Conservation (phyloP, 2,113 vertebrate genomes). For the Spea multiplicata region DNA sequence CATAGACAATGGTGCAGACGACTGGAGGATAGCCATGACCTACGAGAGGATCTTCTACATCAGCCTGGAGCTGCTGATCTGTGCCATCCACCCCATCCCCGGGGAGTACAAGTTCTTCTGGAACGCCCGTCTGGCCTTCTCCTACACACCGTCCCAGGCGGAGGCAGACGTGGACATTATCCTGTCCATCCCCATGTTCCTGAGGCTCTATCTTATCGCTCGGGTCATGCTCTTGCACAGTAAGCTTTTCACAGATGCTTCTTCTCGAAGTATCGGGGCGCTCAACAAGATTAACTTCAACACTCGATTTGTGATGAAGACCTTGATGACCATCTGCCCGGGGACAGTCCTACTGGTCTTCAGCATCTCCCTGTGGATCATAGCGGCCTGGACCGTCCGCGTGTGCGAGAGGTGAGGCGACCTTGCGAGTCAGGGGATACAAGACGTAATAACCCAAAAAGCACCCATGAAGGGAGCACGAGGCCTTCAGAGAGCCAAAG, state of each 20-base stretch:
- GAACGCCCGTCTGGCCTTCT: slow-evolving; percentile 93
- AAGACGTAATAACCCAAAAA: no score
- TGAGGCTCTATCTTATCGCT: slow-evolving; percentile 95
- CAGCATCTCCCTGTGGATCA: slow-evolving; percentile 99
- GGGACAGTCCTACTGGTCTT: slow-evolving; percentile 97
- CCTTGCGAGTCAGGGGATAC: neutral
- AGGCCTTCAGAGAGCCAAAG: no score
- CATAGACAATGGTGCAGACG: slow-evolving; percentile 95
- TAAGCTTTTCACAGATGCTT: slow-evolving; percentile 90
- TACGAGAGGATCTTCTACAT: slow-evolving; percentile 93
- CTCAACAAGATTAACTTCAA: slow-evolving; percentile 96
- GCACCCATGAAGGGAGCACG: no score
- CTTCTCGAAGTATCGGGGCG: slow-evolving; percentile 68
- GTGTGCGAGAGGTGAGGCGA: slow-evolving; percentile 91
- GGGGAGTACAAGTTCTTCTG: slow-evolving; percentile 97
- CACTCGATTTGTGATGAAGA: slow-evolving; percentile 99
- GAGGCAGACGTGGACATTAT: slow-evolving; percentile 98
- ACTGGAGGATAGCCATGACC: slow-evolving; percentile 98
- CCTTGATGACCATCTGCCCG: slow-evolving; percentile 97
- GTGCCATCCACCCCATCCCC: slow-evolving; percentile 92
- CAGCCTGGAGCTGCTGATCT: slow-evolving; percentile 94
- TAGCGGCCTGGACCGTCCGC: slow-evolving; percentile 95
- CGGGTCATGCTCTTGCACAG: slow-evolving; percentile 97
- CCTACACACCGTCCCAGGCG: slow-evolving; percentile 84
- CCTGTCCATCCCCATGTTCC: slow-evolving; percentile 97